Percentiles rank a stretch among this genome's conserved stretches.
phyloP scores from a whole-genome alignment of 2,888 invertebrate genomes.

The Hesperia comma region DNA sequence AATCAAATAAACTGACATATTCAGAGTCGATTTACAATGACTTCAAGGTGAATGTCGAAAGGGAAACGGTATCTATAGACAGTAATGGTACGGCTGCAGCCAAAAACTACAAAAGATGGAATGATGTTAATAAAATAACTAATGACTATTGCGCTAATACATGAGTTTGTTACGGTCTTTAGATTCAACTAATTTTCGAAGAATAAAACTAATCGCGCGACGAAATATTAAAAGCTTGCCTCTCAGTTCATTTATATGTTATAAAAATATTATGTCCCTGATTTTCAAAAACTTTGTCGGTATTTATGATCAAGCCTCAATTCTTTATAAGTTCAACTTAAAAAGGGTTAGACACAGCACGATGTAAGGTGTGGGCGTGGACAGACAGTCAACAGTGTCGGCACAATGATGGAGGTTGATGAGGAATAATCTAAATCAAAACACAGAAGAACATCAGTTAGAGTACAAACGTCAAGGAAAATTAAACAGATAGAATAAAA shows the following conservation, averaged over 20 bases:
- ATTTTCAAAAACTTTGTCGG: constrained; percentile 27
- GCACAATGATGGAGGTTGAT: constrained; percentile 73
- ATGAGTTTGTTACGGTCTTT: constrained; percentile 36
- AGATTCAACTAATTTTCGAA: constrained; percentile 32
- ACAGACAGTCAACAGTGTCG: constrained; percentile 65
- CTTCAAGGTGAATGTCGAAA: constrained; percentile 46
- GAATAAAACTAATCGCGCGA: constrained; percentile 35
- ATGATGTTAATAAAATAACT: constrained; percentile 27
- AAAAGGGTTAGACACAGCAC: constrained; percentile 59
- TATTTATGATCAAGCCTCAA: constrained; percentile 55
- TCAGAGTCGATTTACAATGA: constrained; percentile 33
- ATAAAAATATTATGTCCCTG: constrained; percentile 37
- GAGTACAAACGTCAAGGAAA: constrained; percentile 63
- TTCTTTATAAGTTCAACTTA: constrained; percentile 70
- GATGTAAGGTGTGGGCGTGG: constrained; percentile 60
- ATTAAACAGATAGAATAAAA: constrained; percentile 51
- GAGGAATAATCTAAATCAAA: constrained; percentile 52
- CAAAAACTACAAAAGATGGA: constrained; percentile 31
- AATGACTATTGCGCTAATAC: constrained; percentile 29
- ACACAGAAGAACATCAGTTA: constrained; percentile 54
- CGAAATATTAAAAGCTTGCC: constrained; percentile 61
- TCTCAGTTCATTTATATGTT: constrained; percentile 53
- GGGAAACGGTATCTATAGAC: constrained; percentile 42
- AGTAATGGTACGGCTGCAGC: constrained; percentile 38
- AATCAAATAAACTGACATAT: constrained; percentile 31